A percentile compares a stretch with the other conserved stretches of the same genome.
phyloP scores from a whole-genome alignment of 2,888 invertebrate genomes.

The Pandemis heparana region DNA sequence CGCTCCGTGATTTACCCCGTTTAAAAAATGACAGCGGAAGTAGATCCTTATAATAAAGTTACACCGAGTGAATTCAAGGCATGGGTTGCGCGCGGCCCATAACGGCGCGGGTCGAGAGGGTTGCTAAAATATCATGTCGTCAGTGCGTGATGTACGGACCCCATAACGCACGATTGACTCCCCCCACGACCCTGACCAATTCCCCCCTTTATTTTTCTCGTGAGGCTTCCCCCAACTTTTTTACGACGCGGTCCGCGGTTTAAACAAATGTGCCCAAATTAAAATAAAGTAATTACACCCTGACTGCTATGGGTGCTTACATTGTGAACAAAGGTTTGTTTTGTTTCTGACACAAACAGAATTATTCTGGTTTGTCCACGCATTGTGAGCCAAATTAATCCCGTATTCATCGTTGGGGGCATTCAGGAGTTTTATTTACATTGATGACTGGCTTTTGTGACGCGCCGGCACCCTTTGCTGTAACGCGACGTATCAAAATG shows the following conservation, averaged over 20 bases:
- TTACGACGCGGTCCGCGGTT: slow-evolving; percentile 20
- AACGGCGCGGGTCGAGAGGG: slow-evolving; percentile 45
- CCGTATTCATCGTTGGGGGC: slow-evolving; percentile 27
- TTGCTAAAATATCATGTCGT: slow-evolving; percentile 49
- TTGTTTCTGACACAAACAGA: slow-evolving; percentile 31
- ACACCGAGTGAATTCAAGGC: slow-evolving; percentile 38
- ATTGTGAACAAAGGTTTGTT: slow-evolving; percentile 28
- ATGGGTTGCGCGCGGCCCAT: slow-evolving; percentile 24
- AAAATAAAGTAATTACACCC: slow-evolving; percentile 36
- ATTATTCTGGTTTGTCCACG: slow-evolving; percentile 31
- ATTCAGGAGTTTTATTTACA: slow-evolving; percentile 28
- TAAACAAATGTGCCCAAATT: slow-evolving; percentile 34
- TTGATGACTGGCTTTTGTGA: slow-evolving; percentile 3
- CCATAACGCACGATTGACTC: slow-evolving; percentile 48
- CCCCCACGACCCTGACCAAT: slow-evolving; percentile 11
- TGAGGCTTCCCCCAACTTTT: slow-evolving; percentile 32
- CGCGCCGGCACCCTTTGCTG: neutral
- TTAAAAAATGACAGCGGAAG: slow-evolving; percentile 9
- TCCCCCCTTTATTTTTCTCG: slow-evolving; percentile 34
- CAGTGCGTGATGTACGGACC: slow-evolving; percentile 40
- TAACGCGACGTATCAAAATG: neutral
- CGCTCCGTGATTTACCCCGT: slow-evolving; percentile 8
- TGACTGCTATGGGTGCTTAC: slow-evolving; percentile 28
- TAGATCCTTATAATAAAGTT: slow-evolving; percentile 22
- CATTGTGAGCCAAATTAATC: slow-evolving; percentile 36